Base-by-base conservation (phyloP, 2,113 vertebrate genomes). In the Barnardius zonarius region DNA sequence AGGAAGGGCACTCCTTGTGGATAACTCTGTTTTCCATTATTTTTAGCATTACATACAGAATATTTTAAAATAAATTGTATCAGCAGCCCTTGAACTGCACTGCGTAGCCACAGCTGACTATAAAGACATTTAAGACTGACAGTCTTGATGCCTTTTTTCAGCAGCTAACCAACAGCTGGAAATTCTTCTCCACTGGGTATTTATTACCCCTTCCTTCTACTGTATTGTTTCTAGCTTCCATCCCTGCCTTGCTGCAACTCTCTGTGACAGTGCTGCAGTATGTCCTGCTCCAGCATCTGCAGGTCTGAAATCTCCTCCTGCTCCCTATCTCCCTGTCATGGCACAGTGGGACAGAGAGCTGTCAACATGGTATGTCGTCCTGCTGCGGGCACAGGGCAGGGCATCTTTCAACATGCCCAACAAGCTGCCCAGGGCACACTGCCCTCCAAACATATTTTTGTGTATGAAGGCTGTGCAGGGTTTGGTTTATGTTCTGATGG, bases 21-120 rank as follows among this genome's bases (percentile, higher is more conserved):
- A 30, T 91, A 75, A 70, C 85, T 84, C n/a, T 79, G 35, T 69
- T 93, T 95, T 91, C 52, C 1, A 20, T 94, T 95, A 94, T 88
- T 93, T 96, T 94, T 88, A 83, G 82, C 48, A 51, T 84, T 83
- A 37, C 49, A 67, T 73, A 85, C 28, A 43, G 92, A 88, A 76
- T 62, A 84, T 62, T 94, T 92, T 39, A 70, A 87, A 94, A 85
- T 54, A 83, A 90, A 57, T 67, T 52, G 4, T 59, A 59, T 73
- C 13, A 2, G 44, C 41, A 80, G 6, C 30, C 74, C 41, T 44
- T 76, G 69, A 78, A 59, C 46, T 79, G 30, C 35, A 6, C 44
- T 70, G 73, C 52, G 13, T 41, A 64, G 83, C 43, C 30, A 37
- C 30, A 80, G 48, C n/a, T 82, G 33, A 69, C 66, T 74, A 39